Evolutionary conservation across 2,113 vertebrate species (phyloP).

Genomic region (Passerina amoena): DNA sequence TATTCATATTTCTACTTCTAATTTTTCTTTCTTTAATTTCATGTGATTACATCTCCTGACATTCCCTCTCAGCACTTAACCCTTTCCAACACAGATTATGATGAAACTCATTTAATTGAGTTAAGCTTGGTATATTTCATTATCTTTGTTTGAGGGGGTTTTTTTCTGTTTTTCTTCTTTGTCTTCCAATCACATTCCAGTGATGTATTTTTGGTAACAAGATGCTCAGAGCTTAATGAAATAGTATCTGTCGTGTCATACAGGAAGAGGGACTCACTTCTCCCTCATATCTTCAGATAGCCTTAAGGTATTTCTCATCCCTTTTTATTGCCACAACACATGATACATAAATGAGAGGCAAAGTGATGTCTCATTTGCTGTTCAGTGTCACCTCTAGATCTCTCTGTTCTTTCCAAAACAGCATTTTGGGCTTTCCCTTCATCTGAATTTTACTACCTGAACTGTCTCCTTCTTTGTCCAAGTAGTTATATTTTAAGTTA

Average conservation of each 20-base stretch:
- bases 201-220: neutral
- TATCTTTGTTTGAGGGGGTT: slow-evolving; percentile 3
- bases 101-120: neutral
- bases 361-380: neutral
- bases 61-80: slow-evolving; percentile 22
- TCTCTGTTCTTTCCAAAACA: neutral
- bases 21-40: slow-evolving; percentile 42
- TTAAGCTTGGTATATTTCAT: neutral
- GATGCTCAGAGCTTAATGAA: neutral
- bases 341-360: neutral
- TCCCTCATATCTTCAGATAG: neutral
- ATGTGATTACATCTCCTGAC: slow-evolving; percentile 11
- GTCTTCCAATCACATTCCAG: neutral
- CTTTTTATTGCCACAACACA: neutral
- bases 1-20: slow-evolving; percentile 36
- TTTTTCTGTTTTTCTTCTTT: neutral
- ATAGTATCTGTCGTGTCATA: neutral
- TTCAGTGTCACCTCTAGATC: neutral
- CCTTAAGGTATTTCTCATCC: slow-evolving; percentile 1
- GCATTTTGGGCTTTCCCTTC: neutral
- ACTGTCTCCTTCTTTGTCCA: neutral
- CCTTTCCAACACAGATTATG: neutral
- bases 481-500: neutral
- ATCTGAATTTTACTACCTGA: neutral
- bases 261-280: neutral